Percentiles rank a stretch among this genome's conserved stretches.
phyloP scores from a whole-genome alignment of 2,888 invertebrate species.

The Ophonus ardosiacus region DNA sequence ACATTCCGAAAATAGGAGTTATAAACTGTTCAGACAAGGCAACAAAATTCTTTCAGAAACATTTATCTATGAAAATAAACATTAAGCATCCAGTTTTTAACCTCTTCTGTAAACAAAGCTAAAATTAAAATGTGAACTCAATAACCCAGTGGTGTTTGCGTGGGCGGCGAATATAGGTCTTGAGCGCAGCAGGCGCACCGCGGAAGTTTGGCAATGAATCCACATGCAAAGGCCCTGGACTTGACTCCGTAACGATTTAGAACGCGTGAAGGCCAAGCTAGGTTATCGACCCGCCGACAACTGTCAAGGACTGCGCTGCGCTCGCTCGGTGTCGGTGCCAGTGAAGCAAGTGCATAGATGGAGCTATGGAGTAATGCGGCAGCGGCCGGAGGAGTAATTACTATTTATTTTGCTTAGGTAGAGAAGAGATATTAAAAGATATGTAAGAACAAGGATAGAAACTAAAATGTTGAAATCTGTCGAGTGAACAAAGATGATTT shows the following conservation, averaged over 20 bases:
- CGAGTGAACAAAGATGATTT: too few relatives aligned
- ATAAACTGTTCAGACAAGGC: too few relatives aligned
- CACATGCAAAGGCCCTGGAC: constrained; percentile 30
- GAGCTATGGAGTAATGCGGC: neutral
- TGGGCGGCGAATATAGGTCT: constrained; percentile 67
- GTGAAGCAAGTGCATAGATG: neutral
- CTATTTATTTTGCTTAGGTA: too few relatives aligned
- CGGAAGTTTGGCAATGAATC: constrained; percentile 66
- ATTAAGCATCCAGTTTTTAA: too few relatives aligned
- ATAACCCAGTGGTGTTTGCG: constrained; percentile 32
- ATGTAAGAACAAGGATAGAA: too few relatives aligned
- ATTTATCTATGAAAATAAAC: too few relatives aligned
- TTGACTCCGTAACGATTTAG: constrained; percentile 23
- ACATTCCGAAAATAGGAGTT: too few relatives aligned
- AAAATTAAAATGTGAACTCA: neutral
- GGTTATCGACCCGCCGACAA: constrained; percentile 42
- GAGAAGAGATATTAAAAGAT: too few relatives aligned
- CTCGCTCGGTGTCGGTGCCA: neutral
- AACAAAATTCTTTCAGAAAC: too few relatives aligned
- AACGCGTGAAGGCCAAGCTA: constrained; percentile 54
- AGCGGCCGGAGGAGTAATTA: neutral
- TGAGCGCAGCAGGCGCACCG: constrained; percentile 64
- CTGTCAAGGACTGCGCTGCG: constrained; percentile 57
- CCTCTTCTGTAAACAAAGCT: too few relatives aligned
- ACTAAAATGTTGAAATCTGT: too few relatives aligned